Conservation (phyloP, 2,888 invertebrate genomes). For the Nematopogon swammerdamellus region DNA sequence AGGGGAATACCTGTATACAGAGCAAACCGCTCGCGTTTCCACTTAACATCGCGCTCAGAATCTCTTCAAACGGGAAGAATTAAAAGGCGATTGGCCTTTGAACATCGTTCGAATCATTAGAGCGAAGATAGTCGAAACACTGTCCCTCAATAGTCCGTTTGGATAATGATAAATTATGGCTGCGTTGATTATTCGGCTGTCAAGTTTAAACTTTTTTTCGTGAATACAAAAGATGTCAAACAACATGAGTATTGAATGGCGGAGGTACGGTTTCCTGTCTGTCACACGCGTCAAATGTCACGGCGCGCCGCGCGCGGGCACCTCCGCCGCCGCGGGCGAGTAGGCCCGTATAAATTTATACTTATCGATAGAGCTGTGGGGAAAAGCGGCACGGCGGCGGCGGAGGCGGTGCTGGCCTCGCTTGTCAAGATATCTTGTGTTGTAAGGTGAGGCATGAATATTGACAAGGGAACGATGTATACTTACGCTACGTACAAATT, state of each 20-base stretch:
- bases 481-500: no score
- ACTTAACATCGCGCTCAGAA: no score
- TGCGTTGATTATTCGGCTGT: slow-evolving; percentile 28
- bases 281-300: slow-evolving; percentile 6
- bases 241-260: slow-evolving; percentile 15
- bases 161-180: slow-evolving; percentile 40
- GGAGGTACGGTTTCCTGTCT: slow-evolving; percentile 5
- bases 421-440: no score
- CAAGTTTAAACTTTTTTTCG: slow-evolving; percentile 19
- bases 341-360: neutral
- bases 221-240: slow-evolving; percentile 28
- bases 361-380: no score
- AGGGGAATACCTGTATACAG: no score
- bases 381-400: no score
- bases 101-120: neutral
- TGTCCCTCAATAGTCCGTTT: slow-evolving; percentile 8
- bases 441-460: no score
- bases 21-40: no score
- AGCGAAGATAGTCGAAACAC: neutral
- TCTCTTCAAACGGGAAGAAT: no score
- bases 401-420: no score
- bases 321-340: slow-evolving; percentile 4
- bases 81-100: neutral
- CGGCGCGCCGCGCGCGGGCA: slow-evolving; percentile 3
- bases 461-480: no score